Evolutionary conservation across 2,797 vertebrate species (phyloP), one percentile per base, ranked within the genome.

Genomic region (Rhinophrynus dorsalis): DNA sequence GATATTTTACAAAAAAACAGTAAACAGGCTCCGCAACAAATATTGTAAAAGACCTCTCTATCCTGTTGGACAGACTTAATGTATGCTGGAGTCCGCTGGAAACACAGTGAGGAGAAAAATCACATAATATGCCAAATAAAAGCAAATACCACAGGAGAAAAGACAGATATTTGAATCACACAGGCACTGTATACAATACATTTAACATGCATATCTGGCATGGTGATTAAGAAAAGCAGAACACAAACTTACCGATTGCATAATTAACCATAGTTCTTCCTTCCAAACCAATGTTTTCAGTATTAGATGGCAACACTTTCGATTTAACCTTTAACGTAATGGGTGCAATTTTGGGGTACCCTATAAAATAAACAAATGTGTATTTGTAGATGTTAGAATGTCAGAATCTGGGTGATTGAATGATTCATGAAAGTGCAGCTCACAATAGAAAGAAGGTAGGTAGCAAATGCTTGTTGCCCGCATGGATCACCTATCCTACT

Each of bases 191-290:
- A 50, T 50, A 24, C 9, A 50, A 2, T 4, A 4, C 3, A 26
- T 27, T n/a, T n/a, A n/a, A n/a, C n/a, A n/a, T n/a, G n/a, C n/a
- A n/a, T n/a, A n/a, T n/a, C n/a, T n/a, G n/a, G n/a, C n/a, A n/a
- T n/a, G n/a, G n/a, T n/a, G n/a, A n/a, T n/a, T n/a, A n/a, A n/a
- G n/a, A n/a, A n/a, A n/a, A n/a, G n/a, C n/a, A n/a, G n/a, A n/a
- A n/a, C n/a, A n/a, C n/a, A n/a, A n/a, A 66, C 69, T 73, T 44
- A 73, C 69, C 69, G 4, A 51, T 40, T 59, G 45, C 38, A 40
- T 73, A 73, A 45, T 66, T 73, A 8, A 66, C 23, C 1, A 56
- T 17, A 48, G 48, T 62, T 37, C 69, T 73, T 45, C 55, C 55
- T 17, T 56, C 69, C 35, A 73, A 35, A 30, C 55, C 35, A 9